A percentile compares a stretch with the other conserved stretches of the same genome.
Evolutionary conservation across 2,797 vertebrate genomes (phyloP).

Genomic region (Spinus pinus): DNA sequence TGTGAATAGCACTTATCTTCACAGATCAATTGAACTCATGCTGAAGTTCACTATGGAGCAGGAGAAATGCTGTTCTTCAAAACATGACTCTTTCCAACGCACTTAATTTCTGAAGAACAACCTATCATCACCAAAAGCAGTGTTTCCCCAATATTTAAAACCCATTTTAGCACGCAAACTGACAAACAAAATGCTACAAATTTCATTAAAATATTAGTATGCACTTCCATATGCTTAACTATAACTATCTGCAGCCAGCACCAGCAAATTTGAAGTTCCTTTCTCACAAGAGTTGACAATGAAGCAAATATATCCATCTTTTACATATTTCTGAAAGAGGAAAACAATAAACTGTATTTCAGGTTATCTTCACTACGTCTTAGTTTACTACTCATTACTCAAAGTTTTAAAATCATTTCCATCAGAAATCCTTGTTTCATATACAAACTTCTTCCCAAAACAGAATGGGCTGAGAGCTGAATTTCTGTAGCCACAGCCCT

Average conservation of each 20-base stretch:
- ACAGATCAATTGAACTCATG: not conserved
- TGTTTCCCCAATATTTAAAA: constrained; percentile 3
- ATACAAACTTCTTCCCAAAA: not conserved
- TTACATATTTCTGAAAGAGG: not conserved
- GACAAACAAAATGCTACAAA: not conserved
- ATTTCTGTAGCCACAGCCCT: not conserved
- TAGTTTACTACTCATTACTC: not conserved
- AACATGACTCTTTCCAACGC: not conserved
- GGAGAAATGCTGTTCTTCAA: not conserved
- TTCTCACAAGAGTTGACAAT: not conserved
- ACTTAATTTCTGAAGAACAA: not conserved
- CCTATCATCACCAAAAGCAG: not conserved
- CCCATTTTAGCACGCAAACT: not conserved
- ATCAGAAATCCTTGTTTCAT: not conserved
- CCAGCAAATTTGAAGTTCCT: not conserved
- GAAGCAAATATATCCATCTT: not conserved
- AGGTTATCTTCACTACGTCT: not conserved
- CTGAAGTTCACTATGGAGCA: not conserved
- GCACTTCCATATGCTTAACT: not conserved
- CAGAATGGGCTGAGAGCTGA: not conserved
- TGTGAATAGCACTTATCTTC: not conserved
- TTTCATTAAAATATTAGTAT: not conserved
- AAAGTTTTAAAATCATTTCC: not conserved
- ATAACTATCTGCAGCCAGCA: not conserved
- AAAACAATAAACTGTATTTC: not conserved